Conservation (phyloP, 2,113 vertebrate genomes). For the Speoplatyrhinus poulsoni region DNA sequence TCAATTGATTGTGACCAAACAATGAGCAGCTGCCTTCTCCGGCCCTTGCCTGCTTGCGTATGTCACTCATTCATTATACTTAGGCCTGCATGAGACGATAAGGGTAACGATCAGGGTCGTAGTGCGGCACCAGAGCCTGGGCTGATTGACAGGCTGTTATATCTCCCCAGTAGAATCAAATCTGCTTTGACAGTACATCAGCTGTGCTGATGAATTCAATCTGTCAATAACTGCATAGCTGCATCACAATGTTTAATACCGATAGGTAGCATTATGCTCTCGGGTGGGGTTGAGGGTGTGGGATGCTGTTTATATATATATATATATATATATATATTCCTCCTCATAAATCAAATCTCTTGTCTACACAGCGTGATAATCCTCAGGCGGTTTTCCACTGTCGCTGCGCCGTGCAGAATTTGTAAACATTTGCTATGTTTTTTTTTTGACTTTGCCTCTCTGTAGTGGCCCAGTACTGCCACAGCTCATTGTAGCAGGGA, state of each 20-base stretch:
- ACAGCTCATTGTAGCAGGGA: conserved; percentile 44
- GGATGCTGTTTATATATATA: background rate
- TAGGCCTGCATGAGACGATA: conserved; percentile 39
- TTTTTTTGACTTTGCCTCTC: conserved; percentile 29
- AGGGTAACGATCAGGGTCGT: conserved; percentile 60
- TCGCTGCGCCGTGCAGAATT: conserved; percentile 54
- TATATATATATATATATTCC: background rate
- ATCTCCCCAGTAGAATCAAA: conserved; percentile 60
- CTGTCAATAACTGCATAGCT: conserved; percentile 63
- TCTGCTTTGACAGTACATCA: conserved; percentile 58
- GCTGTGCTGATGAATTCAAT: conserved; percentile 63
- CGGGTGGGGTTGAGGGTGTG: conserved; percentile 8
- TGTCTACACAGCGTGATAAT: conserved; percentile 74
- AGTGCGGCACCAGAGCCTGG: conserved; percentile 48
- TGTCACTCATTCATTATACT: background rate
- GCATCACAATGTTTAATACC: conserved; percentile 54
- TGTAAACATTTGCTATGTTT: conserved; percentile 62
- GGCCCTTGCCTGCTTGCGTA: background rate
- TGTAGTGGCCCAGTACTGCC: conserved; percentile 46
- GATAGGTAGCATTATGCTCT: conserved; percentile 41
- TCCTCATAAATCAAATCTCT: conserved; percentile 71
- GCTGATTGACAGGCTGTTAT: conserved; percentile 59
- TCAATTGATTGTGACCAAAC: too few species aligned
- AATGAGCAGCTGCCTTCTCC: too few species aligned
- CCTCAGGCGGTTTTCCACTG: conserved; percentile 66